Conservation (phyloP, 2,888 invertebrate genomes). For the Drosophila paramelanica region DNA sequence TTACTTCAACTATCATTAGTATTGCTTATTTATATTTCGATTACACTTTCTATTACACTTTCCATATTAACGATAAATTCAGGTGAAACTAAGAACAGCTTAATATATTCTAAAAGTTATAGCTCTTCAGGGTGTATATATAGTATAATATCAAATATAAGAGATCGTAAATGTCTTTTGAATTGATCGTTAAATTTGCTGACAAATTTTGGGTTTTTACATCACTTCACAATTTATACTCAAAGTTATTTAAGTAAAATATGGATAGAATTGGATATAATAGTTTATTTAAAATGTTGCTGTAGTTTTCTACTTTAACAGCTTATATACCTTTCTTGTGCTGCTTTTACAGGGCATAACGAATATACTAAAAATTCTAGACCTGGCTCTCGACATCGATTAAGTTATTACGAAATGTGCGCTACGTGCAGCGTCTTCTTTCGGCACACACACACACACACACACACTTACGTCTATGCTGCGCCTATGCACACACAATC, state of each 20-base stretch:
- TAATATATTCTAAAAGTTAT: too few relatives aligned
- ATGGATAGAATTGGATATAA: neutral
- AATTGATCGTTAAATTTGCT: too few relatives aligned
- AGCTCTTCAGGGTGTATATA: too few relatives aligned
- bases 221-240: too few relatives aligned
- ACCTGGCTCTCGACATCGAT: conserved; percentile 76
- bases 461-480: conserved; percentile 12
- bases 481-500: conserved; percentile 25
- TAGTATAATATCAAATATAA: too few relatives aligned
- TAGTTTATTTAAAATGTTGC: neutral
- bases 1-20: too few relatives aligned
- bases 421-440: conserved; percentile 69
- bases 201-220: too few relatives aligned
- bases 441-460: conserved; percentile 6
- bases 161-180: too few relatives aligned
- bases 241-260: neutral
- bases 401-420: conserved; percentile 82
- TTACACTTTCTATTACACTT: too few relatives aligned
- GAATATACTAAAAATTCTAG: conserved; percentile 63
- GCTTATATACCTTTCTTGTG: neutral
- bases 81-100: too few relatives aligned
- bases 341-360: conserved; percentile 14
- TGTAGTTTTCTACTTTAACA: neutral
- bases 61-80: too few relatives aligned
- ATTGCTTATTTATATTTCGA: too few relatives aligned